Percentiles rank a stretch among this genome's conserved stretches.
These are phyloP conservation scores for Gadopsis marmoratus DNA, from an alignment of 2,797 vertebrate genomes.

Conservation along the genomic window DNA sequence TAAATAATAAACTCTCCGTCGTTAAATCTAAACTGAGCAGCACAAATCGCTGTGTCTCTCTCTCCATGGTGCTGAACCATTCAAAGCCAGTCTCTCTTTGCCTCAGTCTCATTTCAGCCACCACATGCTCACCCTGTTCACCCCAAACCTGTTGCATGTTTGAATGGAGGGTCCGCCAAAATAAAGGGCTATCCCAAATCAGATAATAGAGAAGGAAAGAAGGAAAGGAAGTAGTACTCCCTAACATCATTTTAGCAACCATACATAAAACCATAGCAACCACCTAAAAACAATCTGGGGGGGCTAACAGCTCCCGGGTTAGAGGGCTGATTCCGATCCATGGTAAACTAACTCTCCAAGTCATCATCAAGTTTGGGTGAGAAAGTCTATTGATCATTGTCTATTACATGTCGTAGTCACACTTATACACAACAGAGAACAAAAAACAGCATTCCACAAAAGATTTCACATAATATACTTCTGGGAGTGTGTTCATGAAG, in stretches of 20 bases:
- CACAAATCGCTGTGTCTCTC: conserved; percentile 11
- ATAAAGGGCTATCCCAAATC: not conserved
- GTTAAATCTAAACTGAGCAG: conserved; percentile 8
- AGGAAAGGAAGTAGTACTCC: not conserved
- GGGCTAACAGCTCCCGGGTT: too few species aligned
- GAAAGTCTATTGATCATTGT: not conserved
- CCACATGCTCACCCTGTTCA: not conserved
- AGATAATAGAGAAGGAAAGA: not conserved
- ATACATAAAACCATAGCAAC: not conserved
- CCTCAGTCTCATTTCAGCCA: not conserved
- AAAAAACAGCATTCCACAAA: not conserved
- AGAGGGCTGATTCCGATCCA: not conserved
- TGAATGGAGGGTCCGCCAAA: not conserved
- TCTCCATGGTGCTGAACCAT: conserved; percentile 19
- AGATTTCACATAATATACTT: not conserved
- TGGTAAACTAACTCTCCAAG: not conserved
- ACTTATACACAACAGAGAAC: not conserved
- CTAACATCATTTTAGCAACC: not conserved
- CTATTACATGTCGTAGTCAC: not conserved
- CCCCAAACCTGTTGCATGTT: not conserved
- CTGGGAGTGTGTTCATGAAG: not conserved
- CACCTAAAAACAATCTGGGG: not conserved
- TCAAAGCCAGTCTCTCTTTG: not conserved
- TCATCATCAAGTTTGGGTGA: not conserved
- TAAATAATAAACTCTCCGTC: conserved; percentile 4